These are phyloP conservation scores for Notothenia coriiceps DNA, from an alignment of 2,113 vertebrate species.

Conservation along the genomic window DNA sequence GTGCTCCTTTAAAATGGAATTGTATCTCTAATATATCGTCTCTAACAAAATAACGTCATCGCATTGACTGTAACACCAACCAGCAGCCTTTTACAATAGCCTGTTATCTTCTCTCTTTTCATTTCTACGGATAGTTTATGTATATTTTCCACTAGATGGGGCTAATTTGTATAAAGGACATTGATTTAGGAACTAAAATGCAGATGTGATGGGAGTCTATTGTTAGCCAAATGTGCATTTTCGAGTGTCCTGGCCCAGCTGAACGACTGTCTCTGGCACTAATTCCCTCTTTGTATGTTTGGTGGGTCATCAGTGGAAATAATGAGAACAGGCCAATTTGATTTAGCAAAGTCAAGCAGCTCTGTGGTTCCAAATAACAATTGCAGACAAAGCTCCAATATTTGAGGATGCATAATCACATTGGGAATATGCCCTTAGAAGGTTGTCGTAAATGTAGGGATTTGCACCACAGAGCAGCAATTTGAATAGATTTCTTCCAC, in stretches of 20 bases:
- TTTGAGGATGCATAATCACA: slow-evolving; percentile 6
- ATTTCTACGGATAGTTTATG: not conserved
- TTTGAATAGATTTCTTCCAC: not conserved
- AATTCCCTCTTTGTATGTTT: slow-evolving; percentile 25
- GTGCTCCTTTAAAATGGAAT: not conserved
- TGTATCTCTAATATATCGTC: not conserved
- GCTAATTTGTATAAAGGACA: slow-evolving; percentile 40
- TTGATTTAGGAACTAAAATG: slow-evolving; percentile 2
- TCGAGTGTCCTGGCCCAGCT: not conserved
- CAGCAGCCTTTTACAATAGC: not conserved
- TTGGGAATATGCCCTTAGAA: not conserved
- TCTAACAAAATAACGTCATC: too few relatives aligned
- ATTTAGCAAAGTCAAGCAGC: slow-evolving; percentile 25
- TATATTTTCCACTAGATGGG: slow-evolving; percentile 65
- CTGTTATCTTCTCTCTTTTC: not conserved
- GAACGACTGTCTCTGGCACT: not conserved
- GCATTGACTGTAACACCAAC: not conserved
- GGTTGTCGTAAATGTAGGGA: not conserved
- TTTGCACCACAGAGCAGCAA: slow-evolving; percentile 1
- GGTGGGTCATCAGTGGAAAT: slow-evolving; percentile 31
- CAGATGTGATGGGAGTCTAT: slow-evolving; percentile 5
- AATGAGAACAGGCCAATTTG: slow-evolving; percentile 41
- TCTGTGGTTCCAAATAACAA: not conserved
- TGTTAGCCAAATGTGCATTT: slow-evolving; percentile 4
- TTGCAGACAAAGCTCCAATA: slow-evolving; percentile 4